phyloP scores from a whole-genome alignment of 2,113 vertebrate species.

The Chloroceryle aenea region DNA sequence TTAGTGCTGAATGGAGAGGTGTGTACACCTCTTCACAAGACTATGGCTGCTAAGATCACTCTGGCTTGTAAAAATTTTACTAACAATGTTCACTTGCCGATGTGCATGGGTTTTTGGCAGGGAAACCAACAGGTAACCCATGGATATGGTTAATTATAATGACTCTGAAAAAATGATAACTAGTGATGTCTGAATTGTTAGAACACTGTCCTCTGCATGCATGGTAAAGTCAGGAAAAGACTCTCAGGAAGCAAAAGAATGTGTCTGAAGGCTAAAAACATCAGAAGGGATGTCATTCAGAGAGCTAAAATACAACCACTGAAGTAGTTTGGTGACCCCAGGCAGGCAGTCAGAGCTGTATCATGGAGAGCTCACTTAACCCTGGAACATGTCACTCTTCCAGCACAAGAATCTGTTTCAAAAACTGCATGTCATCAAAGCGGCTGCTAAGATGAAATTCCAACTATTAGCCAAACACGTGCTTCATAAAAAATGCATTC shows the following conservation, averaged over 20 bases:
- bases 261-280: neutral
- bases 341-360: neutral
- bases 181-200: neutral
- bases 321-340: neutral
- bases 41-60: neutral
- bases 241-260: neutral
- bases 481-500: neutral
- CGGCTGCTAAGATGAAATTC: neutral
- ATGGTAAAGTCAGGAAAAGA: neutral
- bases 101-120: neutral
- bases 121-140: neutral
- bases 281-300: neutral
- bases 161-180: neutral
- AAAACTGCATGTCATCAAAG: neutral
- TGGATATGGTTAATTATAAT: neutral
- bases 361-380: constrained; percentile 8
- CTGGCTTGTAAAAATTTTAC: neutral
- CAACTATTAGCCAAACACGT: neutral
- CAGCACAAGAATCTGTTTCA: constrained; percentile 4
- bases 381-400: neutral
- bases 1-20: neutral
- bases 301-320: constrained; percentile 1
- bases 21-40: neutral
- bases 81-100: neutral
- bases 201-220: neutral